phyloP scores from a whole-genome alignment of 2,113 vertebrate species.

The Mobula hypostoma region DNA sequence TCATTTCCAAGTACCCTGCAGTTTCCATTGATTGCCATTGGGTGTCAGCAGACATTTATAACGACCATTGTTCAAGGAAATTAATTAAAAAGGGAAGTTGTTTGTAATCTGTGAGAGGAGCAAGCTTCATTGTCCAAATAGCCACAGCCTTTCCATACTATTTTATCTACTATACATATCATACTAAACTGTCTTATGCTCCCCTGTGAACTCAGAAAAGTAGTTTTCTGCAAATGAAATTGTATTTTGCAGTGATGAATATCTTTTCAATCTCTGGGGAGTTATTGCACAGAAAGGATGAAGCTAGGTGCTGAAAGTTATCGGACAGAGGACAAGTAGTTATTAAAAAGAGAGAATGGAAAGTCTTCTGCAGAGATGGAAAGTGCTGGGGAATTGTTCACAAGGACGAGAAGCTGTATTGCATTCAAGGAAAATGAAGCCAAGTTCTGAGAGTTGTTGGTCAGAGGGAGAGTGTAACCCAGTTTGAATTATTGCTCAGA shows the following conservation, averaged over 20 bases:
- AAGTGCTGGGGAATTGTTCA: background rate
- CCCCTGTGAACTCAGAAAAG: background rate
- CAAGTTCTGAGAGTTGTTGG: background rate
- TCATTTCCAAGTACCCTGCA: background rate
- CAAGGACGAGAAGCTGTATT: too few relatives aligned
- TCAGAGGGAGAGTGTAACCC: background rate
- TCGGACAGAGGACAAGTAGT: background rate
- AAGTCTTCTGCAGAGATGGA: background rate
- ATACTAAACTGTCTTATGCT: background rate
- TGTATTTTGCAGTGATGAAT: too few relatives aligned
- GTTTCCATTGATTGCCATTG: slow-evolving; percentile 18
- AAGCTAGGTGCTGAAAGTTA: background rate
- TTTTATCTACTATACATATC: too few relatives aligned
- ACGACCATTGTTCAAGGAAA: background rate
- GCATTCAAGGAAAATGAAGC: too few relatives aligned
- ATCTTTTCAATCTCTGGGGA: too few relatives aligned
- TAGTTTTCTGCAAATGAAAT: background rate
- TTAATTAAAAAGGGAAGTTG: background rate
- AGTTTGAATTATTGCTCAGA: background rate
- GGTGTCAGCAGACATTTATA: slow-evolving; percentile 10
- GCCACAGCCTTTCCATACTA: background rate
- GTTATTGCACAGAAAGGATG: too few relatives aligned
- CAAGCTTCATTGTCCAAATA: background rate
- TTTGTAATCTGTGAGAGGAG: background rate
- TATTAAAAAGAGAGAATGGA: too few relatives aligned